Evolutionary conservation across 2,797 vertebrate genomes (phyloP).

Genomic region (Sebastiscus tertius): DNA sequence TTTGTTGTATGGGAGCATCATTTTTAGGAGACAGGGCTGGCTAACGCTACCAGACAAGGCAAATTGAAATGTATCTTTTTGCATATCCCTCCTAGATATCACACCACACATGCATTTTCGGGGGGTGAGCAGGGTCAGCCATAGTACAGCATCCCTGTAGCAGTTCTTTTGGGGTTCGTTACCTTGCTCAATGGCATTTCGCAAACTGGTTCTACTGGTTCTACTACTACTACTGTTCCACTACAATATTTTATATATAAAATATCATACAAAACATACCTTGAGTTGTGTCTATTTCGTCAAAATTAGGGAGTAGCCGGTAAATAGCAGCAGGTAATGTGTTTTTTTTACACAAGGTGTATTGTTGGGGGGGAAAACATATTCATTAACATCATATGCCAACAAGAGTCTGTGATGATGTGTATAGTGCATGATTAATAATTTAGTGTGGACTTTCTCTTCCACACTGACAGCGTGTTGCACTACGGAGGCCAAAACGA

Average conservation of each 20-base stretch:
- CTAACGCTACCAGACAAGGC: no score
- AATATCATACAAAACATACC: neutral
- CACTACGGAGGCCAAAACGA: constrained; percentile 48
- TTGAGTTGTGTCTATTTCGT: neutral
- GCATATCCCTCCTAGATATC: no score
- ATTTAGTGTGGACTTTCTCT: neutral
- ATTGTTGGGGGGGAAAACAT: neutral
- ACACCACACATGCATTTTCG: no score
- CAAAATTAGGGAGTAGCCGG: neutral
- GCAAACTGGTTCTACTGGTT: no score
- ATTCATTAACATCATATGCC: neutral
- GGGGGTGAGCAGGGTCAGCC: no score
- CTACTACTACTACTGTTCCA: neutral
- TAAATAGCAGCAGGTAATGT: neutral
- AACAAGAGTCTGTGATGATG: neutral
- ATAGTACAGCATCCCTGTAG: no score
- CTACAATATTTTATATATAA: neutral
- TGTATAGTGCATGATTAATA: neutral
- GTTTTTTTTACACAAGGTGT: neutral
- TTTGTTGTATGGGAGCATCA: no score
- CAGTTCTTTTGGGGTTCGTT: no score
- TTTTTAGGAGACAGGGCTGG: no score
- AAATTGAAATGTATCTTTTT: no score
- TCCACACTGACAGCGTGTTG: neutral
- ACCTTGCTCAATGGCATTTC: no score